phyloP scores from a whole-genome alignment of 2,797 vertebrate genomes.

The Poeciliopsis turneri region DNA sequence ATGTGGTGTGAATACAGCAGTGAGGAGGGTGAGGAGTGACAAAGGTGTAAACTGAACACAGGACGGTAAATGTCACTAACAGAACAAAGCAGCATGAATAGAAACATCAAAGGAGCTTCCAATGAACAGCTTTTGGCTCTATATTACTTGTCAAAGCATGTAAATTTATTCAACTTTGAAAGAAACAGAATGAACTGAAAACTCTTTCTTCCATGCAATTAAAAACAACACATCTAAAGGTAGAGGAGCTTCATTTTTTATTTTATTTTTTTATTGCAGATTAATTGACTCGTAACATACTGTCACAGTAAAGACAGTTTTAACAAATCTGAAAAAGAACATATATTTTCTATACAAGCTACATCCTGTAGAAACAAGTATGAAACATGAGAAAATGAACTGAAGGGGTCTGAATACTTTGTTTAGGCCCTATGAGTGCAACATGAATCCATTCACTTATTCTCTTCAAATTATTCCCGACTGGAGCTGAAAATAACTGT shows the following conservation, averaged over 20 bases:
- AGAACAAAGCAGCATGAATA: neutral
- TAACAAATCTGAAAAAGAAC: no score
- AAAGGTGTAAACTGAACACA: conserved; percentile 32
- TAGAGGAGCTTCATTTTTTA: no score
- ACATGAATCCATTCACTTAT: neutral
- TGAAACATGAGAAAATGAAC: neutral
- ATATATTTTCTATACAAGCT: no score
- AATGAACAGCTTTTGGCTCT: conserved; percentile 14
- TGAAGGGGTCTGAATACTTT: neutral
- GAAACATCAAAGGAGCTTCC: conserved; percentile 16
- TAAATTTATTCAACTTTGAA: conserved; percentile 21
- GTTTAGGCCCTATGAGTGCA: neutral
- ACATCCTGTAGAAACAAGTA: no score
- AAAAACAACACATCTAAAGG: neutral
- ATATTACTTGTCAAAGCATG: conserved; percentile 8
- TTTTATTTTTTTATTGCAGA: no score
- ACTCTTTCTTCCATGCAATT: neutral
- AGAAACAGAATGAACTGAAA: neutral
- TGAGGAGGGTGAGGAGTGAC: conserved; percentile 7
- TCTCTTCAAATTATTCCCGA: neutral
- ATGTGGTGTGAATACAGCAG: neutral
- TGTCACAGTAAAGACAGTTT: no score
- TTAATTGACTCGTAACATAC: no score
- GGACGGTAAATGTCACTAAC: conserved; percentile 6
- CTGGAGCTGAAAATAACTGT: neutral